Evolutionary conservation across 1,140 invertebrate species (phyloP).

Genomic region (Formica selysi): DNA sequence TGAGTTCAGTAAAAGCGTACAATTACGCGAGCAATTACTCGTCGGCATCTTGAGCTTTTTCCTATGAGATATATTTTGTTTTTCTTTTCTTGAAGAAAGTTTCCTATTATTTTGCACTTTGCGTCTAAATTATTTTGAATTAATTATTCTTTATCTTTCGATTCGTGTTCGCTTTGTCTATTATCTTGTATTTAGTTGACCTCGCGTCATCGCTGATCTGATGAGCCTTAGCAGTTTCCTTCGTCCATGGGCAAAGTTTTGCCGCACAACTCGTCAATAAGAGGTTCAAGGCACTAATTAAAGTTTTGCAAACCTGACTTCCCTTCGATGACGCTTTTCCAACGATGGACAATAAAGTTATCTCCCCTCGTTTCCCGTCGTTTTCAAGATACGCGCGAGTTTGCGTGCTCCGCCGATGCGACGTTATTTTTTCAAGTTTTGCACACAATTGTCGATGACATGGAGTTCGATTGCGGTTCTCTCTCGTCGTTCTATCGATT

Average conservation of each 20-base stretch:
- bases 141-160: slow-evolving; percentile 68
- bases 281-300: slow-evolving; percentile 79
- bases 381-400: background rate
- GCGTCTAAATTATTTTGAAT: slow-evolving; percentile 50
- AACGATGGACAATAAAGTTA: slow-evolving; percentile 39
- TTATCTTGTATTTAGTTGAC: slow-evolving; percentile 62
- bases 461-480: slow-evolving; percentile 29
- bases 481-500: slow-evolving; percentile 15
- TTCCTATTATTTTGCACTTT: background rate
- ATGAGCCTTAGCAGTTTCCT: background rate
- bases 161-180: slow-evolving; percentile 69
- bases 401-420: background rate
- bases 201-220: slow-evolving; percentile 31
- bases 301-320: slow-evolving; percentile 78
- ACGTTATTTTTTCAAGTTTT: slow-evolving; percentile 24
- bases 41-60: background rate
- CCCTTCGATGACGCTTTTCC: slow-evolving; percentile 24
- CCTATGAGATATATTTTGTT: background rate
- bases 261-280: slow-evolving; percentile 77
- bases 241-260: slow-evolving; percentile 69
- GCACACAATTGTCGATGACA: slow-evolving; percentile 17
- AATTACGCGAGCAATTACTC: slow-evolving; percentile 15
- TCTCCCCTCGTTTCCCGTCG: slow-evolving; percentile 25
- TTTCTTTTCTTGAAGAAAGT: background rate
- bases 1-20: background rate